Base-by-base conservation (phyloP, 2,888 invertebrate species). In the Eurytoma californica region DNA sequence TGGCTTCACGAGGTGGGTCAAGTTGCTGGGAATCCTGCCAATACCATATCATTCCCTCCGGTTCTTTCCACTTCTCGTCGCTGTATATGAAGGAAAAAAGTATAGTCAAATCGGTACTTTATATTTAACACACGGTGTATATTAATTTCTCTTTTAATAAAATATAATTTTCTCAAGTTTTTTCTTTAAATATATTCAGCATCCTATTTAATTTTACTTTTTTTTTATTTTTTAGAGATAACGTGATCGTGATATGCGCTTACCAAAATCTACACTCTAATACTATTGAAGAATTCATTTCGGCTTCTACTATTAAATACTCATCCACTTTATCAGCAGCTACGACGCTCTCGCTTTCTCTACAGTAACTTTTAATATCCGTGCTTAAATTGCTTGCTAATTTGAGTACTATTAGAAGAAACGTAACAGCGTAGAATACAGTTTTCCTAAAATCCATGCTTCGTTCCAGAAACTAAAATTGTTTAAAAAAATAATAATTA, bases 221-320 rank as follows among this genome's bases (percentile, higher is more conserved):
- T 53, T 53, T 53, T n/a, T 53, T 4, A 53, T 53, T 4, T 16
- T 16, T 53, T n/a, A 53, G 14, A 53, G 3, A n/a, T 16, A 53
- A 16, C 14, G 12, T 13, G 53, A 53, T 1, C 13, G 12, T 16
- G n/a, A 55, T 55, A n/a, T 18, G 3, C n/a, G 20, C 69, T 84
- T 88, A 91, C 91, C 92, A 92, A 87, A 91, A 92, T 85, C 90
- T 91, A 84, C 92, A 92, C 83, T 91, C 90, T 77, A 92, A 85
- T 58, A 88, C 84, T 73, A 92, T 82, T 57, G 90, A 91, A 81
- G 91, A 85, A 55, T 90, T 89, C 47, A 89, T 79, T 77, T 87
- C 86, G 72, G 87, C 91, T 83, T 92, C 92, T 47, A 91, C 89
- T 61, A 92, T 86, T 57, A 91, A 86, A 86, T 91, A 80, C 90